Evolutionary conservation across 2,797 vertebrate species (phyloP).

Genomic region (Labeo calbasu): DNA sequence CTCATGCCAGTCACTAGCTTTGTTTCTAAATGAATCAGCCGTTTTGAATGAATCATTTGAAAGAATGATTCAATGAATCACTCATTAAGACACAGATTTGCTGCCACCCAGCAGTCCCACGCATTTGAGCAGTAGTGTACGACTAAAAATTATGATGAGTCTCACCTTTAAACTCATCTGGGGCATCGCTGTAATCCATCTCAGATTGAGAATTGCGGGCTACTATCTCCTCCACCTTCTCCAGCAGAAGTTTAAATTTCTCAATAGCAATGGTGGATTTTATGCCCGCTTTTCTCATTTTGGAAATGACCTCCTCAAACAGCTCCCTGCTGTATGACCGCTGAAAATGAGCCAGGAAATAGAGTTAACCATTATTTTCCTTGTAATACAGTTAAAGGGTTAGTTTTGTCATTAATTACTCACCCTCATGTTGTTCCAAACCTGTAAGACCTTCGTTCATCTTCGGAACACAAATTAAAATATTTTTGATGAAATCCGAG

Average conservation of each 20-base stretch:
- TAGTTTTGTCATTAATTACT: too few relatives aligned
- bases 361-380: background rate
- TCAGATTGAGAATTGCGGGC: conserved; percentile 97
- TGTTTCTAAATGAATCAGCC: too few relatives aligned
- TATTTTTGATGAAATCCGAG: too few relatives aligned
- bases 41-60: too few relatives aligned
- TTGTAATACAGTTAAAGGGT: background rate
- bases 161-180: conserved; percentile 95
- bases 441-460: too few relatives aligned
- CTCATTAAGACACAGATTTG: too few relatives aligned
- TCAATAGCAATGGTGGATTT: conserved; percentile 98
- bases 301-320: conserved; percentile 98
- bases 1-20: too few relatives aligned
- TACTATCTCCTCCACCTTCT: conserved; percentile 97
- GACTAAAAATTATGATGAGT: background rate
- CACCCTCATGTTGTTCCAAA: too few relatives aligned
- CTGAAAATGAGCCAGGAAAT: conserved; percentile 69
- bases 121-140: background rate
- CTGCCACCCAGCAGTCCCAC: too few relatives aligned
- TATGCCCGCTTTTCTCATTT: conserved; percentile 98
- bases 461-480: too few relatives aligned
- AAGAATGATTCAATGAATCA: too few relatives aligned
- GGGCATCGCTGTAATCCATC: conserved; percentile 97
- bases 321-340: conserved; percentile 97
- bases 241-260: conserved; percentile 96